Evolutionary conservation across 2,797 vertebrate species (phyloP).

Genomic region (Tapirus indicus): DNA sequence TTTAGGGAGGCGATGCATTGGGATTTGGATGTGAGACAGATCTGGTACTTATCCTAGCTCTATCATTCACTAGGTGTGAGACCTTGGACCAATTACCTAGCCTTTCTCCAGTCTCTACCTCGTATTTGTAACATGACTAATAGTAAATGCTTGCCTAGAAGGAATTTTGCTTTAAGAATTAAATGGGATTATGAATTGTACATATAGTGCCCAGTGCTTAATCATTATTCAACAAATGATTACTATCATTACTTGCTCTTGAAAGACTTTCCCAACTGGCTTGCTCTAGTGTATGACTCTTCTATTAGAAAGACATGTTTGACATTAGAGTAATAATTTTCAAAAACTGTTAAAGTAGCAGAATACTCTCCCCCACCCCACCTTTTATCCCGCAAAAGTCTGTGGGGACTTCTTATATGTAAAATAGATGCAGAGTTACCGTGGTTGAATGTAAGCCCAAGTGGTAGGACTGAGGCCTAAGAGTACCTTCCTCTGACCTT

Average conservation of each 20-base stretch:
- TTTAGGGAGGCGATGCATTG: not conserved
- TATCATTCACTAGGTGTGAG: not conserved
- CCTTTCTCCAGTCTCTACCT: not conserved
- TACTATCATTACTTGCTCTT: not conserved
- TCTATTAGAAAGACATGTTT: not conserved
- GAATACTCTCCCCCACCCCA: not conserved
- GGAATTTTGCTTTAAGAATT: not conserved
- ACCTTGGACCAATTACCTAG: not conserved
- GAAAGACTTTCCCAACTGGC: not conserved
- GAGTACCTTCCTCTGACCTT: not conserved
- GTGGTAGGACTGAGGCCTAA: not conserved
- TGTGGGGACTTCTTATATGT: not conserved
- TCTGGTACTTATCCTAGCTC: not conserved
- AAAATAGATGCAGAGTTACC: not conserved
- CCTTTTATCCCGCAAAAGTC: not conserved
- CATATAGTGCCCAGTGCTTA: not conserved
- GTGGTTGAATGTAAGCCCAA: not conserved
- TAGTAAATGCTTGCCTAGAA: not conserved
- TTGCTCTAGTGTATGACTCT: not conserved
- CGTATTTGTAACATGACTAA: not conserved
- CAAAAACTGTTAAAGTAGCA: not conserved
- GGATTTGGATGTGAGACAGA: not conserved
- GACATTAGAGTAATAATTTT: not conserved
- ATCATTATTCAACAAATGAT: not conserved
- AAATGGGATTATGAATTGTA: not conserved